Conservation (phyloP, 2,113 vertebrate genomes). For the Elachura formosa region DNA sequence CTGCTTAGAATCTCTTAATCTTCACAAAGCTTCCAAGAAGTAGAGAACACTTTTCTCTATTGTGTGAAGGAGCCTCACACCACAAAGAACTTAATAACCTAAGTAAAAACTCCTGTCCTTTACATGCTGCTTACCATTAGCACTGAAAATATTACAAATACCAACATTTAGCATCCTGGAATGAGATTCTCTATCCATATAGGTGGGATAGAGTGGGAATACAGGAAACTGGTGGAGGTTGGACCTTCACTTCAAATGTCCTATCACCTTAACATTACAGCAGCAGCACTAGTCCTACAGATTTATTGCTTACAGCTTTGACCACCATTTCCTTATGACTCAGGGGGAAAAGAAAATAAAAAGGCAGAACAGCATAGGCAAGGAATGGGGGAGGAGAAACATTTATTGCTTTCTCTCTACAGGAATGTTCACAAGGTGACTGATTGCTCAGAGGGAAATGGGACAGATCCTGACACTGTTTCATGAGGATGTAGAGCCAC, state of each 20-base stretch:
- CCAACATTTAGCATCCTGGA: not conserved
- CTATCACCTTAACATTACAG: not conserved
- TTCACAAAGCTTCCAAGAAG: not conserved
- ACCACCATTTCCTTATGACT: not conserved
- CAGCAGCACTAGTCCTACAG: not conserved
- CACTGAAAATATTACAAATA: not conserved
- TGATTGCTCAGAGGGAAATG: not conserved
- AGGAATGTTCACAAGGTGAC: not conserved
- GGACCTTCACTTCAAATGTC: not conserved
- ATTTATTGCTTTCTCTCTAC: not conserved
- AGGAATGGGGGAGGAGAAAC: not conserved
- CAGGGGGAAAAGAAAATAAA: rapidly evolving
- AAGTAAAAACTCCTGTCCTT: not conserved
- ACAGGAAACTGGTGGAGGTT: not conserved
- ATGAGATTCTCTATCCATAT: not conserved
- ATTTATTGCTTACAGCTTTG: not conserved
- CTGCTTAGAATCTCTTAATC: not conserved
- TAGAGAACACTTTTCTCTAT: not conserved
- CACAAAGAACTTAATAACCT: not conserved
- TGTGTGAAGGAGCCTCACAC: not conserved
- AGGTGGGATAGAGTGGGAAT: not conserved
- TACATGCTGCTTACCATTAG: not conserved
- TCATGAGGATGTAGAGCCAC: not conserved
- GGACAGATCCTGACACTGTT: not conserved
- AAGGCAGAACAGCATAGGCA: not conserved